Conservation (phyloP, 1,140 invertebrate species). For the Pseudomyrmex flavicornis region DNA sequence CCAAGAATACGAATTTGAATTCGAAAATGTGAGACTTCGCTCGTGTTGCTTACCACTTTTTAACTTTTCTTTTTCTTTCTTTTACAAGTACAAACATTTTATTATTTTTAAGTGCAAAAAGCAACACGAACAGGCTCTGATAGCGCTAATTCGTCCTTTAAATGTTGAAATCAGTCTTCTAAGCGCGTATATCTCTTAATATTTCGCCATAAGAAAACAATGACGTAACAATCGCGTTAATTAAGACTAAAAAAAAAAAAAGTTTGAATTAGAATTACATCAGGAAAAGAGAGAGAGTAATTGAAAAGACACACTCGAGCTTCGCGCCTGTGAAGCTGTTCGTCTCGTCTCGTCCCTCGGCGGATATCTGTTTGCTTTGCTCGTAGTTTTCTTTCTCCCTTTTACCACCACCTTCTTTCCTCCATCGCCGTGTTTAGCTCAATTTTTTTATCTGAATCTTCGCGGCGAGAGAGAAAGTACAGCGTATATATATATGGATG, state of each 20-base stretch:
- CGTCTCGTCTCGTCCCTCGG: not conserved
- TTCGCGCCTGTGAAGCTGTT: conserved; percentile 21
- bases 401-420: conserved; percentile 1
- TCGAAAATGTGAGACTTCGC: not conserved
- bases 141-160: not conserved
- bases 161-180: too few species aligned
- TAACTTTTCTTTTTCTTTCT: too few species aligned
- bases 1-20: conserved; percentile 17
- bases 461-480: conserved; percentile 26
- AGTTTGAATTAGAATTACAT: not conserved
- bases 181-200: conserved; percentile 8
- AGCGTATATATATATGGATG: conserved; percentile 10
- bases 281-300: conserved; percentile 11
- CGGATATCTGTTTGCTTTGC: conserved; percentile 32
- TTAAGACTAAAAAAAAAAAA: conserved; percentile 3
- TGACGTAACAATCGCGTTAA: conserved; percentile 21
- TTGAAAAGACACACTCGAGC: conserved; percentile 8
- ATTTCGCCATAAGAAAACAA: not conserved
- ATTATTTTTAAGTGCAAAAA: too few species aligned
- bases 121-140: too few species aligned
- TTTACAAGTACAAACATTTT: too few species aligned
- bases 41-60: too few species aligned
- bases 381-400: conserved; percentile 22
- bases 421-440: conserved; percentile 54
- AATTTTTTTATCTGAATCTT: conserved; percentile 46